Evolutionary conservation across 2,888 invertebrate species (phyloP).

Genomic region (Timandra comae): DNA sequence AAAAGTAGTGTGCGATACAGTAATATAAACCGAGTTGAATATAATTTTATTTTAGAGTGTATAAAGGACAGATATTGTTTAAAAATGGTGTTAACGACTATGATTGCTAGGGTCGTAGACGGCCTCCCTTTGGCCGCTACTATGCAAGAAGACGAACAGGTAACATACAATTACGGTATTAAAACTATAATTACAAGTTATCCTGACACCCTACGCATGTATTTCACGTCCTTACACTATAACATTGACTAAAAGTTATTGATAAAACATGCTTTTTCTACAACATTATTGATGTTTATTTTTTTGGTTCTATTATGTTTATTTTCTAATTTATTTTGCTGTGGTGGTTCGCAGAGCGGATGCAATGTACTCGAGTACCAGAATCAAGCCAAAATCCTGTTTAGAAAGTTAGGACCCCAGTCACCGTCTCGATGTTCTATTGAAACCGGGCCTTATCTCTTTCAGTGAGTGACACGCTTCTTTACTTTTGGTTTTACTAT

Average conservation of each 20-base stretch:
- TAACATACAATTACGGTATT: conserved; percentile 45
- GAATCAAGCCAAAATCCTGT: conserved; percentile 99
- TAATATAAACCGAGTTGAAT: conserved; percentile 19
- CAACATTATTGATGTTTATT: conserved; percentile 28
- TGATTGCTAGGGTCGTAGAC: conserved; percentile 97
- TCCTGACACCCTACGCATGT: conserved; percentile 2
- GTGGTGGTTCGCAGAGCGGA: conserved; percentile 84
- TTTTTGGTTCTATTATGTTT: conserved; percentile 26
- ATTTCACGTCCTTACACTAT: conserved; percentile 5
- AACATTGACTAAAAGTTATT: too few species aligned
- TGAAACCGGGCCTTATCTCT: conserved; percentile 97
- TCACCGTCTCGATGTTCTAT: conserved; percentile 96
- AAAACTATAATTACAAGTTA: conserved; percentile 1
- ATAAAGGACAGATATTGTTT: conserved; percentile 31
- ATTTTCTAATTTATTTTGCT: conserved; percentile 46
- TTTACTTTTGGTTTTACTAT: conserved; percentile 32
- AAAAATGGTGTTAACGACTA: conserved; percentile 96
- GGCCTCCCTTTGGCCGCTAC: conserved; percentile 97
- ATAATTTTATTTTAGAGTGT: conserved; percentile 24
- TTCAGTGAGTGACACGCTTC: conserved; percentile 88
- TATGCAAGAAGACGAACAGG: conserved; percentile 99
- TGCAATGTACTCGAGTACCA: conserved; percentile 97
- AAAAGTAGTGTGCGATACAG: conserved; percentile 38
- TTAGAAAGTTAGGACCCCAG: conserved; percentile 93
- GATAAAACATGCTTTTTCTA: conserved; percentile 10